phyloP scores from a whole-genome alignment of 2,797 vertebrate genomes.

The Echiichthys vipera region DNA sequence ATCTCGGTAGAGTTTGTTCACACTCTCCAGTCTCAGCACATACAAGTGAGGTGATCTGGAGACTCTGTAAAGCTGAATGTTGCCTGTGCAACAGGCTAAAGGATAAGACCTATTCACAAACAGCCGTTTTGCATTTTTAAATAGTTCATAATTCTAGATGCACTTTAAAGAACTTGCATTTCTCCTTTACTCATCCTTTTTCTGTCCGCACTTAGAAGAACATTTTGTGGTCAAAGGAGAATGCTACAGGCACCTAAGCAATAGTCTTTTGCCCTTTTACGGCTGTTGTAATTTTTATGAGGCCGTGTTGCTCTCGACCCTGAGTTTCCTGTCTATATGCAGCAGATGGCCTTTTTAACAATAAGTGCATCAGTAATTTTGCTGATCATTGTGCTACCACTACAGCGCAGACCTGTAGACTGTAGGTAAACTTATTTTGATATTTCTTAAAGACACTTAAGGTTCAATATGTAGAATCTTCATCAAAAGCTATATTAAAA shows the following conservation, averaged over 20 bases:
- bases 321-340: conserved; percentile 64
- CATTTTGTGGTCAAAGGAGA: conserved; percentile 43
- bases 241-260: conserved; percentile 22
- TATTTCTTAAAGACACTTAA: not conserved
- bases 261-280: conserved; percentile 48
- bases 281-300: conserved; percentile 69
- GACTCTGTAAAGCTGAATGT: not conserved
- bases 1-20: not conserved
- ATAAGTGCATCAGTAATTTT: conserved; percentile 60
- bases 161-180: not conserved
- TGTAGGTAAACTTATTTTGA: no score
- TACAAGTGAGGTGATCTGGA: not conserved
- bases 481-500: no score
- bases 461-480: no score
- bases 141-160: not conserved
- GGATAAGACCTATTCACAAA: not conserved
- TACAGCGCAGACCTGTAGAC: not conserved
- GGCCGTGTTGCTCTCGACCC: conserved; percentile 37
- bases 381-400: conserved; percentile 29
- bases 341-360: no score
- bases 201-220: conserved; percentile 32
- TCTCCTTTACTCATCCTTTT: conserved; percentile 15
- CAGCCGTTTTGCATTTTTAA: not conserved
- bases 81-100: not conserved
- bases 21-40: not conserved